Percentiles rank a stretch among this genome's conserved stretches.
Evolutionary conservation across 2,888 invertebrate genomes (phyloP).

Genomic region (Sepioteuthis lessoniana): DNA sequence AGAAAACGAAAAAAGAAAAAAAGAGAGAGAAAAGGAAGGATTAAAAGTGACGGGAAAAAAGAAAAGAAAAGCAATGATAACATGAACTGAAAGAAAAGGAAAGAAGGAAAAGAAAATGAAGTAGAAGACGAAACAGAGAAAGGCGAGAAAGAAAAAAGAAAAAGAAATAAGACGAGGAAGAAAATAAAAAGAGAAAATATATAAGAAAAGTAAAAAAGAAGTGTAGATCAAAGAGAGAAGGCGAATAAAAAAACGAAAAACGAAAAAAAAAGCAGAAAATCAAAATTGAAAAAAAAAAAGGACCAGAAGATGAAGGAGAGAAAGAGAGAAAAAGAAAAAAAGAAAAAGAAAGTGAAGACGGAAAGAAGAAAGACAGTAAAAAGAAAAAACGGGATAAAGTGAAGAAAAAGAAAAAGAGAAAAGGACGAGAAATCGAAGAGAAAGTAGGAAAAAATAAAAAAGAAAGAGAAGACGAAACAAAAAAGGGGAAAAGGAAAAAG

Average conservation of each 20-base stretch:
- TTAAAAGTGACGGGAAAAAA: neutral
- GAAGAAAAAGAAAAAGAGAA: neutral
- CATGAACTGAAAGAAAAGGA: neutral
- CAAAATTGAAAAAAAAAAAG: neutral
- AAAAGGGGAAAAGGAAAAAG: neutral
- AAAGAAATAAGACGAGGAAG: neutral
- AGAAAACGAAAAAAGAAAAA: neutral
- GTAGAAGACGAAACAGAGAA: neutral
- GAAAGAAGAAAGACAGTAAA: accelerated
- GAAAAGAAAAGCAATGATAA: neutral
- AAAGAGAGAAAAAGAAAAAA: neutral
- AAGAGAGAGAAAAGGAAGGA: neutral
- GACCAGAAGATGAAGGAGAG: neutral
- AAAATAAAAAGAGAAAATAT: neutral
- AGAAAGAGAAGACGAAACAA: neutral
- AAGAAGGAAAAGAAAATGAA: neutral
- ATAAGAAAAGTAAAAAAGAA: too few species aligned
- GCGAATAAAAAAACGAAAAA: too few species aligned
- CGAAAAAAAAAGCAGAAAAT: neutral
- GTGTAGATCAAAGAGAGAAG: too few species aligned
- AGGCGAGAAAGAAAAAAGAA: too few species aligned
- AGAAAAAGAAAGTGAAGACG: neutral
- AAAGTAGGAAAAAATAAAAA: neutral
- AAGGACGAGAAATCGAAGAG: neutral
- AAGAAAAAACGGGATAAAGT: neutral